Conservation (phyloP, 2,113 vertebrate species). For the Sylvietta virens region DNA sequence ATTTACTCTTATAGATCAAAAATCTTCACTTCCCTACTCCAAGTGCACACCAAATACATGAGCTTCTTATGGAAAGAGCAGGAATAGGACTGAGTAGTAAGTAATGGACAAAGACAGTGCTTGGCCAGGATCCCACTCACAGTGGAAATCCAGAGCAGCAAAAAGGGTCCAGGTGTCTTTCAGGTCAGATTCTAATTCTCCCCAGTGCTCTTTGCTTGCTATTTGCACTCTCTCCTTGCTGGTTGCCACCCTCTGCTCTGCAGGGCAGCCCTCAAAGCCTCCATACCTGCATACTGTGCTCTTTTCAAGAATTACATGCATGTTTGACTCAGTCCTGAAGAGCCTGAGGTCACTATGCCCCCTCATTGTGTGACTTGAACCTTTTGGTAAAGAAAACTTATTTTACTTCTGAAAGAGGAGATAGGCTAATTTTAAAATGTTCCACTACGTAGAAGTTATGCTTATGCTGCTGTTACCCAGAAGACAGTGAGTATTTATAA, state of each 20-base stretch:
- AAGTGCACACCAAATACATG: neutral
- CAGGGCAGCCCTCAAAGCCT: neutral
- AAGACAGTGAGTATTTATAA: neutral
- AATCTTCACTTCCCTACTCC: neutral
- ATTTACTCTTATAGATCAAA: neutral
- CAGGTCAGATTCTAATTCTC: neutral
- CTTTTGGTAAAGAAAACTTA: neutral
- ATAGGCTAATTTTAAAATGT: neutral
- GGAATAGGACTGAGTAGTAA: neutral
- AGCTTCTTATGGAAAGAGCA: neutral
- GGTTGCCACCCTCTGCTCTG: neutral
- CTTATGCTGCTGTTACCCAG: neutral
- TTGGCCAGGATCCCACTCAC: neutral
- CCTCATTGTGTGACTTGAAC: neutral
- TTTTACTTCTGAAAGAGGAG: neutral
- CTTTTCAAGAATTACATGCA: neutral
- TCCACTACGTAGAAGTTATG: neutral
- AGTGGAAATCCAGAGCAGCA: neutral
- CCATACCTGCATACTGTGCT: neutral
- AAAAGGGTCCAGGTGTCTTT: neutral
- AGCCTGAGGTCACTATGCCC: neutral
- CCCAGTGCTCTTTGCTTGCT: neutral
- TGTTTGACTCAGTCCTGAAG: neutral
- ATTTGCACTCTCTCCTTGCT: neutral
- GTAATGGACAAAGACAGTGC: neutral